These are phyloP conservation scores for Silurus glanis DNA, from an alignment of 2,113 vertebrate species.

Conservation along the genomic window DNA sequence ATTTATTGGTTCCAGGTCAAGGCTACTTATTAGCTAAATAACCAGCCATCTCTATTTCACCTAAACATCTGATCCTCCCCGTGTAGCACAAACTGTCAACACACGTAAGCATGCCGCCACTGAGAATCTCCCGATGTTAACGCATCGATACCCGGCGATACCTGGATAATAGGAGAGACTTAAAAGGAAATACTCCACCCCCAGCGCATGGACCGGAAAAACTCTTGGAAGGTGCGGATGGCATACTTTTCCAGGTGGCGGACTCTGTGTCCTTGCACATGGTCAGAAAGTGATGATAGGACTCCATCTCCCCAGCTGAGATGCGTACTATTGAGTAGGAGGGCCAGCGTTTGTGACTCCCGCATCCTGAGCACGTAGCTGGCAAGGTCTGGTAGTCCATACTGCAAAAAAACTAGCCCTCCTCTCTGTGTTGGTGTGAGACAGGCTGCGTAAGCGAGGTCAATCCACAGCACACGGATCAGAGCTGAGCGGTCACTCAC, in stretches of 20 bases:
- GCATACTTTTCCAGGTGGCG: conserved; percentile 76
- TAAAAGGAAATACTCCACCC: neutral
- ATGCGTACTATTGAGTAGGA: conserved; percentile 79
- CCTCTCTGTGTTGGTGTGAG: neutral
- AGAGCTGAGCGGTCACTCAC: conserved; percentile 24
- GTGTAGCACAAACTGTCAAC: conserved; percentile 6
- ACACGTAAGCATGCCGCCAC: neutral
- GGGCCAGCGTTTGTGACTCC: conserved; percentile 60
- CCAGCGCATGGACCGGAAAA: neutral
- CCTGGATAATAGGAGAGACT: neutral
- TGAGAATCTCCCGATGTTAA: neutral
- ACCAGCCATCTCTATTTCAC: conserved; percentile 4
- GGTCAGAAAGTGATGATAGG: conserved; percentile 79
- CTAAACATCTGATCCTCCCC: conserved; percentile 11
- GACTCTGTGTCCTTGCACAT: conserved; percentile 73
- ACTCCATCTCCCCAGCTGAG: conserved; percentile 85
- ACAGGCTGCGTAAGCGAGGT: conserved; percentile 41
- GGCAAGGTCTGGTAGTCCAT: conserved; percentile 57
- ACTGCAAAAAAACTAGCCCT: neutral
- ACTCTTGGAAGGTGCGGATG: conserved; percentile 18
- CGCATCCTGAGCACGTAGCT: conserved; percentile 68
- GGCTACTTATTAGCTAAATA: neutral
- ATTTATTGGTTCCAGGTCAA: too few relatives aligned
- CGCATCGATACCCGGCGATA: neutral
- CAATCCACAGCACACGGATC: conserved; percentile 32